These are phyloP conservation scores for Schrankia costaestrigalis DNA, from an alignment of 2,888 invertebrate genomes.

Conservation along the genomic window DNA sequence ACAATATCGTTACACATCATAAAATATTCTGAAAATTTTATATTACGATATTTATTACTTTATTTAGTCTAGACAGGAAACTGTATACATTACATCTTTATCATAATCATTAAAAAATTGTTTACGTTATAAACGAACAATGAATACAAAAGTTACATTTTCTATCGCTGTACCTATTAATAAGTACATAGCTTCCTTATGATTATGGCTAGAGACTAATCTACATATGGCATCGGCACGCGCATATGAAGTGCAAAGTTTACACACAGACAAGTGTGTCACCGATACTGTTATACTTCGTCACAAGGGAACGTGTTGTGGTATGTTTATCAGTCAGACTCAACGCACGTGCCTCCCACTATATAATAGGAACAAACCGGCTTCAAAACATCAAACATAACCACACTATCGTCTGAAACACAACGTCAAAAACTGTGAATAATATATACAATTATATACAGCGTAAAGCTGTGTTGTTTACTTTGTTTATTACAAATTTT, in stretches of 20 bases:
- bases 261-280: slow-evolving; percentile 39
- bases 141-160: too few relatives aligned
- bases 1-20: too few relatives aligned
- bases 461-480: slow-evolving; percentile 21
- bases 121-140: too few relatives aligned
- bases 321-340: slow-evolving; percentile 48
- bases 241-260: slow-evolving; percentile 66
- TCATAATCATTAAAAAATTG: too few relatives aligned
- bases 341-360: slow-evolving; percentile 46
- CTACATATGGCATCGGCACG: too few relatives aligned
- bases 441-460: slow-evolving; percentile 7
- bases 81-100: too few relatives aligned
- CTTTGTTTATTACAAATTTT: slow-evolving; percentile 19
- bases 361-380: slow-evolving; percentile 37
- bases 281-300: slow-evolving; percentile 32
- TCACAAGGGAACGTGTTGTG: slow-evolving; percentile 36
- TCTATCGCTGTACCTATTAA: too few relatives aligned
- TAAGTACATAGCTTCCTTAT: too few relatives aligned
- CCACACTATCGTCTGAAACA: slow-evolving; percentile 9
- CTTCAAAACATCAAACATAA: slow-evolving; percentile 13
- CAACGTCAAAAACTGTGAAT: slow-evolving; percentile 5
- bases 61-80: too few relatives aligned
- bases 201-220: too few relatives aligned
- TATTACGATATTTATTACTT: too few relatives aligned
- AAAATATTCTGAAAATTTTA: too few relatives aligned